These are phyloP conservation scores for Pogonus chalceus DNA, from an alignment of 1,140 invertebrate species.

Conservation along the genomic window DNA sequence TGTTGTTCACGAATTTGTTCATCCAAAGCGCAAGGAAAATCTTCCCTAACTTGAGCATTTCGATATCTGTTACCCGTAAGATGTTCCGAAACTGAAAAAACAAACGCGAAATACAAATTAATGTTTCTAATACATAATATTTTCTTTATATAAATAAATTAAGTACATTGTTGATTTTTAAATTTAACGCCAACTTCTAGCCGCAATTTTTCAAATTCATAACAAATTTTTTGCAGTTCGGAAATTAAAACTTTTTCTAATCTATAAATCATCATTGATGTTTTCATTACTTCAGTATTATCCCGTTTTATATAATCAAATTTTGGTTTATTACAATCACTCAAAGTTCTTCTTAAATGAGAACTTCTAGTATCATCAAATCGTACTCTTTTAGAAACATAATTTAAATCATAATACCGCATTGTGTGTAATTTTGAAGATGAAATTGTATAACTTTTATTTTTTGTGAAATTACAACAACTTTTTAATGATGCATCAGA, in stretches of 20 bases:
- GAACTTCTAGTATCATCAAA: neutral
- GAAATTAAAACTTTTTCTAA: neutral
- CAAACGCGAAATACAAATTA: conserved; percentile 17
- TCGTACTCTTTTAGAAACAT: neutral
- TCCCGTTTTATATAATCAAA: neutral
- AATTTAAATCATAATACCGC: neutral
- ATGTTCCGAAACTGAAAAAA: conserved; percentile 58
- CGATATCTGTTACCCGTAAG: conserved; percentile 76
- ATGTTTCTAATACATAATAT: neutral
- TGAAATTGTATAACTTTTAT: neutral
- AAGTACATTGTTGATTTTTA: neutral
- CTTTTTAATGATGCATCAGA: neutral
- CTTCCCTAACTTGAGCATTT: conserved; percentile 79
- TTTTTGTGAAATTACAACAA: neutral
- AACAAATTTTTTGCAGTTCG: neutral
- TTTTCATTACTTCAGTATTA: neutral
- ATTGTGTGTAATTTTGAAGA: too few relatives aligned
- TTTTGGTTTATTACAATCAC: neutral
- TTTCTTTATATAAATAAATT: conserved; percentile 7
- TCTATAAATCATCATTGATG: neutral
- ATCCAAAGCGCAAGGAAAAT: conserved; percentile 71
- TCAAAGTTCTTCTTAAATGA: neutral
- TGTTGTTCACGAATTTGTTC: conserved; percentile 71
- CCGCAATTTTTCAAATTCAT: neutral
- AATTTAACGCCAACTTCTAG: neutral